Base-by-base conservation (phyloP, 92 coral and sea anemone species). In the Hydrozoanthus gracilis region DNA sequence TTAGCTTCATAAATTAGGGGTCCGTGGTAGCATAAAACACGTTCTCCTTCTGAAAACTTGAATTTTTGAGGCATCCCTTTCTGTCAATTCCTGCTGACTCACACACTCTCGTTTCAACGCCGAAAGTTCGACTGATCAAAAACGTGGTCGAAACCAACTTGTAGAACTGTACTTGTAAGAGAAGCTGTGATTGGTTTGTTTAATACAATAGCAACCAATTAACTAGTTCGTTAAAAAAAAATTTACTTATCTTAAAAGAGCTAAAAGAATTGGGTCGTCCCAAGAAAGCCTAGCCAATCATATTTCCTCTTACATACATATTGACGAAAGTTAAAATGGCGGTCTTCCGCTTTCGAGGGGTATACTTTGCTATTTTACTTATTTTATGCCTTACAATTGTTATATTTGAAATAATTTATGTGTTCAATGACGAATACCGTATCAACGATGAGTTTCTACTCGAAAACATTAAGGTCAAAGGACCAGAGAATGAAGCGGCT, bases 41-140 rank as follows among this genome's bases (percentile, higher is more conserved):
- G 99, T 94, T 96, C 99, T 4, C 99, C 98, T 88, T 96, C 99
- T 65, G 95, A 92, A 90, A 96, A 96, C 83, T 96, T 96, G 76
- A 96, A 88, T 86, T 96, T 96, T 72, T 95, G 98, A 50, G 99
- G 99, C 99, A 96, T 96, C 77, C 55, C 82, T 48, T 1, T 50
- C 61, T 2, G 7, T 13, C 18, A 70, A 47, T 39, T 60, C 10
- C 78, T 79, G 95, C 95, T 88, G 93, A 94, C 91, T 86, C 95
- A 86, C 92, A 56, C 39, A 27, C 39, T 27, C 39, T 51, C 46
- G 66, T 61, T 58, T 70, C 62, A 49, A 15, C 55, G 12, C 17
- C 51, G 47, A 77, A 78, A 69, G 86, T 76, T 90, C 65, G 47
- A 48, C 61, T 12, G 17, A 68, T 14, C 76, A 90, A 90, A 70